phyloP scores from a whole-genome alignment of 2,888 invertebrate genomes.

The Polydesmus complanatus region DNA sequence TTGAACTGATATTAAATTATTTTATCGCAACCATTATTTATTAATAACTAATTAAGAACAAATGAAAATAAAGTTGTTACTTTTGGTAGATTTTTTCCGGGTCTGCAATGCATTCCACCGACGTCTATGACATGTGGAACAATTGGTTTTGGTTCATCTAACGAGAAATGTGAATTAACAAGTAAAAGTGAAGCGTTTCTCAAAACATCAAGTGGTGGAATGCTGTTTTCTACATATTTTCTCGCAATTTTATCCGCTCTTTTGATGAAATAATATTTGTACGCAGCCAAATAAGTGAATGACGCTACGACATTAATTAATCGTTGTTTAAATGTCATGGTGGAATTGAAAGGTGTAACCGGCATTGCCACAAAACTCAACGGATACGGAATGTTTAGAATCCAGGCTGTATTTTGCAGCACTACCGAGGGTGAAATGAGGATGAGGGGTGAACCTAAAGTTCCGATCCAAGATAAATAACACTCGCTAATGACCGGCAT shows the following conservation, averaged over 20 bases:
- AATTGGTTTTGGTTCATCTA: not conserved
- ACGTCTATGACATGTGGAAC: constrained; percentile 1
- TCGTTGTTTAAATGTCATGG: not conserved
- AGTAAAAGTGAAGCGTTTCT: constrained; percentile 1
- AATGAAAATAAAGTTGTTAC: too few species aligned
- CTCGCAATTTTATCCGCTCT: not conserved
- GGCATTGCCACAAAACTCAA: not conserved
- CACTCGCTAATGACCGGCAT: not conserved
- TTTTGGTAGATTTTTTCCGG: not conserved
- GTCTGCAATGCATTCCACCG: constrained; percentile 3
- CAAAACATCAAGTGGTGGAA: not conserved
- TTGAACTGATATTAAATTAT: too few species aligned
- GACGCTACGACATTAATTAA: not conserved
- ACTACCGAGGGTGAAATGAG: not conserved
- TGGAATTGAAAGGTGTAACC: not conserved
- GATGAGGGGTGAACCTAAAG: not conserved
- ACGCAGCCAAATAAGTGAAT: not conserved
- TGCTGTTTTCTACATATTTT: not conserved
- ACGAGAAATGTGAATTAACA: not conserved
- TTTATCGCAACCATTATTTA: too few species aligned
- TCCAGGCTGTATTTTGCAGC: not conserved
- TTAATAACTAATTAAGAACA: too few species aligned
- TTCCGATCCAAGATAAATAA: not conserved
- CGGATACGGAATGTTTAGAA: not conserved
- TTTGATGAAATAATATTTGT: not conserved